These are phyloP conservation scores for Chaetoderma sp. DNA, from an alignment of 2,888 invertebrate species.

Conservation along the genomic window DNA sequence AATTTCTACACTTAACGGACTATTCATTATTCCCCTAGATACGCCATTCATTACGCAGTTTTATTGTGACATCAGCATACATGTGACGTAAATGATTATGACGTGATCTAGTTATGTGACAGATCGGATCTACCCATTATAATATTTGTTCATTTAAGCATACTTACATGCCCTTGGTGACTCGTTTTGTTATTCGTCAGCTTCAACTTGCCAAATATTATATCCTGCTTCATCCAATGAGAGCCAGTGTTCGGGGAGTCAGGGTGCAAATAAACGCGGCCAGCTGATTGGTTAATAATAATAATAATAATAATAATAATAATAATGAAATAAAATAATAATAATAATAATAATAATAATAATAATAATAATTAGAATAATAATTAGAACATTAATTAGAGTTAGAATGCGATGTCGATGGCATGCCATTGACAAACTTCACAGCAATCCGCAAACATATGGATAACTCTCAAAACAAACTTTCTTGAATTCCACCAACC, in stretches of 20 bases:
- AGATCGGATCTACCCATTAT: too few relatives aligned
- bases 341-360: background rate
- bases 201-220: slow-evolving; percentile 70
- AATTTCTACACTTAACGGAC: too few relatives aligned
- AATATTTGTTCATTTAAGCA: background rate
- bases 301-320: slow-evolving; percentile 1
- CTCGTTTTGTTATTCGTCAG: slow-evolving; percentile 69
- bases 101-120: too few relatives aligned
- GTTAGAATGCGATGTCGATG: background rate
- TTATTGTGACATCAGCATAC: too few relatives aligned
- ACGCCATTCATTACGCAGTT: too few relatives aligned
- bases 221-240: slow-evolving; percentile 70
- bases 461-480: too few relatives aligned
- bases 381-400: slow-evolving; percentile 4
- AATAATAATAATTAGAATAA: slow-evolving; percentile 1
- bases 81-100: too few relatives aligned
- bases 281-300: slow-evolving; percentile 45
- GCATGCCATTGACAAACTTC: background rate
- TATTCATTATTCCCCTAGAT: too few relatives aligned
- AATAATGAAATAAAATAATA: background rate
- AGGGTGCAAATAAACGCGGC: slow-evolving; percentile 68
- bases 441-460: too few relatives aligned
- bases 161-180: slow-evolving; percentile 56
- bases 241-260: slow-evolving; percentile 70
- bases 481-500: too few relatives aligned